Evolutionary conservation across 2,888 invertebrate species (phyloP).

Genomic region (Mycalesis mineus): DNA sequence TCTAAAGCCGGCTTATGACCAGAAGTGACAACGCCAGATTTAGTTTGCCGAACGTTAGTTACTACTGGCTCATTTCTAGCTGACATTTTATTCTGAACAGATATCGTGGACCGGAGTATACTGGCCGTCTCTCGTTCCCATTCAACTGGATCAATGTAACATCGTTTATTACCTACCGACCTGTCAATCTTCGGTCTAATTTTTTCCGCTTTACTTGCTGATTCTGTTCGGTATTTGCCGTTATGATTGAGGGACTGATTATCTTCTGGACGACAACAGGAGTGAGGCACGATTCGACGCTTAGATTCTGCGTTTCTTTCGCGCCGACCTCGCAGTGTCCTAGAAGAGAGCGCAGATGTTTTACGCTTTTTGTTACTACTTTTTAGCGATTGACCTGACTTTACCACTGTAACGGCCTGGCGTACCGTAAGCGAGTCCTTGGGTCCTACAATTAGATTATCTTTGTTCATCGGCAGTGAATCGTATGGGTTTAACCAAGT

Average conservation of each 20-base stretch:
- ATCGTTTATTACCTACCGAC: conserved; percentile 75
- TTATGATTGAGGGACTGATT: conserved; percentile 40
- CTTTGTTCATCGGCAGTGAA: conserved; percentile 55
- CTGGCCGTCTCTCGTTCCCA: conserved; percentile 79
- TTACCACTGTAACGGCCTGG: conserved; percentile 68
- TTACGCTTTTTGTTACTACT: conserved; percentile 70
- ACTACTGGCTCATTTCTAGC: conserved; percentile 47
- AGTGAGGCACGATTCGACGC: conserved; percentile 61
- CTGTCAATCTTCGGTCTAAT: conserved; percentile 52
- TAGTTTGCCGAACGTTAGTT: conserved; percentile 49
- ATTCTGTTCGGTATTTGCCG: conserved; percentile 65
- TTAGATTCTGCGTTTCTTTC: conserved; percentile 69
- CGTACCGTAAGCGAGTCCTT: conserved; percentile 70
- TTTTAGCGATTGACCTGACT: conserved; percentile 61
- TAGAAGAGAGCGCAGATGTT: conserved; percentile 71
- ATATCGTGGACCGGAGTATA: conserved; percentile 69
- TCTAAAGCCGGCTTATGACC: conserved; percentile 44
- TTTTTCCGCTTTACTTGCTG: conserved; percentile 61
- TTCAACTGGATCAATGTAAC: conserved; percentile 71
- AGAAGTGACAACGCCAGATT: conserved; percentile 50
- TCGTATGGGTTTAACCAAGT: conserved; percentile 80
- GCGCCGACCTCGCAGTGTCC: conserved; percentile 66
- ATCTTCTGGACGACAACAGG: conserved; percentile 63
- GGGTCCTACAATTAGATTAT: conserved; percentile 54
- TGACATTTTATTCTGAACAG: conserved; percentile 61